Percentiles rank a stretch among this genome's conserved stretches.
Evolutionary conservation across 2,797 vertebrate species (phyloP).

Genomic region (Macropus fuliginosus): DNA sequence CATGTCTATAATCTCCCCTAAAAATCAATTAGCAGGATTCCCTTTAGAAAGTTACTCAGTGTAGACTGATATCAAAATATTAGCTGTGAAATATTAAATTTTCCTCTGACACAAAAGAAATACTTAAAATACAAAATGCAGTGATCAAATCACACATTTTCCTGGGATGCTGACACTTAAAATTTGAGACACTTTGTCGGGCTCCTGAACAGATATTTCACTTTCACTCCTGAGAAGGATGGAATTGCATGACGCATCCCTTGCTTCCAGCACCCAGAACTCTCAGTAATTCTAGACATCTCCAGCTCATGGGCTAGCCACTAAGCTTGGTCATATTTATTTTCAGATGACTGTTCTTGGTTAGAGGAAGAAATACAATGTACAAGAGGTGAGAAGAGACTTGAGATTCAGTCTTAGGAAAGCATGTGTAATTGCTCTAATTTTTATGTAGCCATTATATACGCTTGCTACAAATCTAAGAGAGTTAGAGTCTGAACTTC

Average conservation of each 20-base stretch:
- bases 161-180: background rate
- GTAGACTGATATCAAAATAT: background rate
- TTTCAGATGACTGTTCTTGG: background rate
- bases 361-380: background rate
- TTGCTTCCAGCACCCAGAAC: background rate
- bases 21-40: background rate
- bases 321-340: background rate
- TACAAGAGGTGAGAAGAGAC: background rate
- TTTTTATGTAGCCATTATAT: background rate
- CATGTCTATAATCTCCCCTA: background rate
- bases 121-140: background rate
- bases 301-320: background rate
- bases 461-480: background rate
- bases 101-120: background rate
- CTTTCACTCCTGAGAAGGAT: background rate
- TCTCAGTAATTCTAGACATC: background rate
- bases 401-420: background rate
- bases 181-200: background rate
- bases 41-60: background rate
- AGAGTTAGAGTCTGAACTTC: background rate
- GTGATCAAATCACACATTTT: background rate
- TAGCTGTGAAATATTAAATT: background rate
- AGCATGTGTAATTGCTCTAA: background rate
- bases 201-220: background rate
- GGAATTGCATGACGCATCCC: background rate